Base-by-base conservation (phyloP, 2,797 vertebrate species). In the Pseudochaenichthys georgianus region DNA sequence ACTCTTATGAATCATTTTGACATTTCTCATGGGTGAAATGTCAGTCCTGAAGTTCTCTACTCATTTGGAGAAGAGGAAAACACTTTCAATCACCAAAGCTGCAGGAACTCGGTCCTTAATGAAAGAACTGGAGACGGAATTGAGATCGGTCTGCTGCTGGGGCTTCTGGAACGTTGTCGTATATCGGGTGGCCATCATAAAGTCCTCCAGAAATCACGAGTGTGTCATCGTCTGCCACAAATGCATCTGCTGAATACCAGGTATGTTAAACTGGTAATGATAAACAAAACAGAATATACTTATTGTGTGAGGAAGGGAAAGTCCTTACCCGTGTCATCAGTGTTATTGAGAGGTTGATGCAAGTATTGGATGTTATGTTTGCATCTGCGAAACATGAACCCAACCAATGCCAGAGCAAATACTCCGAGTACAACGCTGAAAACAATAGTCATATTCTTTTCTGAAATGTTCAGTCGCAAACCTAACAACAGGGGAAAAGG, bases 161-260 rank as follows among this genome's bases (percentile, higher is more conserved):
- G 65, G 48, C 78, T 62, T 88, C 90, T 66, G 93, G 89, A 57
- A 85, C 38, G 12, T 91, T 87, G 75, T 96, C 94, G 31, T 93
- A 93, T 84, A 94, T 92, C 46, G 89, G 77, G 77, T 93, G 89
- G 65, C 85, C 93, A 66, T 96, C 93, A 61, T 95, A 94, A 67
- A 96, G 93, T 76, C 93, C 94, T 86, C 94, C 92, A 76, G 95
- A 95, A 88, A 95, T 94, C 3, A 94, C 87, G 1, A 95, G 90
- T 3, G 93, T 95, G 86, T 95, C 94, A 13, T 95, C 88, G 13
- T 92, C 84, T 53, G 85, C 67, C 17, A 51, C 66, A 60, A 92
- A 94, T 43, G 70, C 77, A 85, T 91, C 93, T 88, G 79, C 89
- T 90, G 71, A 71, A 73, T 75, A 78, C 72, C 1, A 48, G 12